Base-by-base conservation (phyloP, 2,113 vertebrate species). In the Indicator maculatus region DNA sequence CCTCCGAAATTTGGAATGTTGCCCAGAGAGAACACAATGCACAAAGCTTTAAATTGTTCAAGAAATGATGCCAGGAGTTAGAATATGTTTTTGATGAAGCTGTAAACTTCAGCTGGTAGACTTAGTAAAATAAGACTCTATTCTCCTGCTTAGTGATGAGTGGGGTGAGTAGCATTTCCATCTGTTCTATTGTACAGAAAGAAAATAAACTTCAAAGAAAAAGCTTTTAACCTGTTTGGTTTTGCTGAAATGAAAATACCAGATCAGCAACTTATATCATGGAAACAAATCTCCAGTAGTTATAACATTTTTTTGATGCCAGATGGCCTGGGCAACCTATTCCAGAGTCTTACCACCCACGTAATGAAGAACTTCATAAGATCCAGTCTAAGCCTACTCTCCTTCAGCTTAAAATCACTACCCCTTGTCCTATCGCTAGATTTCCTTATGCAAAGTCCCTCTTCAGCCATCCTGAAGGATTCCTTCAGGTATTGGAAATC, bases 271-370 rank as follows among this genome's bases (percentile, higher is more conserved):
- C 24, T 67, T 18, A 15, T 71, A 52, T 92, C 92, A 81, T 45
- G 55, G 53, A 93, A 93, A 90, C 73, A 90, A 88, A 20, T 30
- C 36, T 92, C 33, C 26, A 67, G 36, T 27, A 94, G 69, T 88
- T 90, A 78, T 16, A 94, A 91, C 74, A 83, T 64, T 92, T 93
- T 94, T 75, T 30, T 41, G 56, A 77, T 83, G 52, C 67, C 86
- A 93, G 76, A 86, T 92, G 86, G 86, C 33, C 67, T 74, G 64
- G 50, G 23, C 50, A 52, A 12, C 50, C 23, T 52, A 24, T 47
- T 52, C 23, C 50, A 52, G 23, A 26, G 10, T 52, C 23, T 12
- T 23, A 52, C 50, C 50, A 52, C 23, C 23, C 23, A 13, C 12
- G 50, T 52, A 52, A 12, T 26, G 50, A 52, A 52, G 23, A 52